Conservation (phyloP, 1,140 invertebrate genomes). For the Lutraria rhynchaena region DNA sequence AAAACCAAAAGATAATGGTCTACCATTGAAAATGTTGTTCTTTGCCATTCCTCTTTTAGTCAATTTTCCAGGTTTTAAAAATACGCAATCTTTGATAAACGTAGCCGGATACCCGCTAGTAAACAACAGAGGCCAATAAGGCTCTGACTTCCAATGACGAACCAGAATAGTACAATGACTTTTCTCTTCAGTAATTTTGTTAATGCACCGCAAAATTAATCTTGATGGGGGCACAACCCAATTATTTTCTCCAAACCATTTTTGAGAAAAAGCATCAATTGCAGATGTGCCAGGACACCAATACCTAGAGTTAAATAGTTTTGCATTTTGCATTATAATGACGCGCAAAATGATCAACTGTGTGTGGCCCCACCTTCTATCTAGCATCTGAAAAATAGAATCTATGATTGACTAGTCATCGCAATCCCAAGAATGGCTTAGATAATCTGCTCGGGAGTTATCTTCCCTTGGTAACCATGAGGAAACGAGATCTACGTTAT, state of each 20-base stretch:
- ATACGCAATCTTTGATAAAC: background rate
- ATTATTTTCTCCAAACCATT: constrained; percentile 25
- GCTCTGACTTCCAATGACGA: constrained; percentile 36
- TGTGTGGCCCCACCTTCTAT: constrained; percentile 26
- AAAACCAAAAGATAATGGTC: too few species aligned
- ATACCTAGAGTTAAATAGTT: constrained; percentile 44
- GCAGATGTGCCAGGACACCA: constrained; percentile 21
- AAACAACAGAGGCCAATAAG: constrained; percentile 31
- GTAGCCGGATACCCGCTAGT: background rate
- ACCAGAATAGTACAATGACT: constrained; percentile 23
- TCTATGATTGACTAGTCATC: constrained; percentile 28
- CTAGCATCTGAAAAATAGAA: constrained; percentile 3
- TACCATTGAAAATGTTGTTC: constrained; percentile 27
- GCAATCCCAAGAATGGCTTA: background rate
- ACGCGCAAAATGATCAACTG: constrained; percentile 25
- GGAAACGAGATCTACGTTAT: background rate
- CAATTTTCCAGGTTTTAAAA: background rate
- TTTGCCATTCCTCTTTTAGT: background rate
- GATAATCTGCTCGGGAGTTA: constrained; percentile 22
- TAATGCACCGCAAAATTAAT: background rate
- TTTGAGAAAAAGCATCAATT: constrained; percentile 5
- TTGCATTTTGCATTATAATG: constrained; percentile 16
- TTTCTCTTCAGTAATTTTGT: constrained; percentile 2
- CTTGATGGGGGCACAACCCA: constrained; percentile 38
- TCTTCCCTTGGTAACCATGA: constrained; percentile 34